These are phyloP conservation scores for Chloebia gouldiae DNA, from an alignment of 2,113 vertebrate genomes.

Conservation along the genomic window DNA sequence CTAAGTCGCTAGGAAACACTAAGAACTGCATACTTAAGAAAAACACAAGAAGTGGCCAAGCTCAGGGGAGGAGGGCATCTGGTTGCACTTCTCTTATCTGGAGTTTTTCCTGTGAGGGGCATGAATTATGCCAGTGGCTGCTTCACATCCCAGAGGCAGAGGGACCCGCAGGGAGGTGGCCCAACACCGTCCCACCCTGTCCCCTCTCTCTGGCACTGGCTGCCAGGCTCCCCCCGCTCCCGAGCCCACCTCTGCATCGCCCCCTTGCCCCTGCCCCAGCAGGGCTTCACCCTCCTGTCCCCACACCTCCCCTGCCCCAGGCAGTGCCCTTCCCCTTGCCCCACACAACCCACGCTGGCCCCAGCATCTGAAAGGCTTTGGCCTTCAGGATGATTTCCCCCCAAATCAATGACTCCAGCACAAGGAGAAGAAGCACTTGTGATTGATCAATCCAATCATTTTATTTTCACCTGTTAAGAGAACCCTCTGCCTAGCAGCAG, in stretches of 20 bases:
- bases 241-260: accelerated
- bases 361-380: not conserved
- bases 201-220: accelerated
- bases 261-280: accelerated
- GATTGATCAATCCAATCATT: slow-evolving; percentile 2
- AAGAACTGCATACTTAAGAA: not conserved
- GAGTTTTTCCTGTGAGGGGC: too few species aligned
- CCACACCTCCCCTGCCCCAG: not conserved
- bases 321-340: not conserved
- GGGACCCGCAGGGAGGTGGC: not conserved
- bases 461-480: slow-evolving; percentile 69
- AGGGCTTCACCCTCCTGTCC: not conserved
- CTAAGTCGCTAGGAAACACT: not conserved
- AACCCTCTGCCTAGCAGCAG: slow-evolving; percentile 52
- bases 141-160: accelerated
- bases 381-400: accelerated
- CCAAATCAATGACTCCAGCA: accelerated
- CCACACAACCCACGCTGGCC: not conserved
- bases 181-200: not conserved
- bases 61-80: not conserved
- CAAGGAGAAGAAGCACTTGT: accelerated
- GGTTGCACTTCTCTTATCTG: not conserved
- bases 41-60: not conserved
- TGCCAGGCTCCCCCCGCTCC: not conserved
- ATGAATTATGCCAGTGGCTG: too few species aligned